These are phyloP conservation scores for Etheostoma perlongum DNA, from an alignment of 2,797 vertebrate genomes.

Conservation along the genomic window DNA sequence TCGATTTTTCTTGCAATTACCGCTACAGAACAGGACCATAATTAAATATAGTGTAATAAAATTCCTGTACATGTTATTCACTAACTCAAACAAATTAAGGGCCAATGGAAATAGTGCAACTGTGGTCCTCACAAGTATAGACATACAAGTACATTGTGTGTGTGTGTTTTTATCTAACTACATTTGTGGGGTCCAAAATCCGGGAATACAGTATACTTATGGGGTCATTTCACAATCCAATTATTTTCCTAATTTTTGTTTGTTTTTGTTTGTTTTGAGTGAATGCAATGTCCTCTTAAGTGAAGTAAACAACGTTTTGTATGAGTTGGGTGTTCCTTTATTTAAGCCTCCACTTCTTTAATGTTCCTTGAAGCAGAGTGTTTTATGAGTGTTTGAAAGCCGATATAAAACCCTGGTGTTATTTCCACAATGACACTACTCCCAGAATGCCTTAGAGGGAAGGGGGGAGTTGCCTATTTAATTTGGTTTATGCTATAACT, in stretches of 20 bases:
- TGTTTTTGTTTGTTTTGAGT: background rate
- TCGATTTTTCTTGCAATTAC: too few species aligned
- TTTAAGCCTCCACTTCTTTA: slow-evolving; percentile 3
- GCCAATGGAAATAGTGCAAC: background rate
- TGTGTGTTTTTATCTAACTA: too few species aligned
- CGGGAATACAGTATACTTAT: too few species aligned
- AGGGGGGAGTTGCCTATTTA: background rate
- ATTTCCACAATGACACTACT: slow-evolving; percentile 8
- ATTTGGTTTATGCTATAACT: slow-evolving; percentile 15
- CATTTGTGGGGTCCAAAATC: too few species aligned
- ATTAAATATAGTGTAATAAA: background rate
- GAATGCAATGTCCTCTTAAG: background rate
- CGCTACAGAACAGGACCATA: too few species aligned
- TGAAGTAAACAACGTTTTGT: background rate
- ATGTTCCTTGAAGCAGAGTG: slow-evolving; percentile 21
- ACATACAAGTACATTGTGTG: too few species aligned
- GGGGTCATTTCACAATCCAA: too few species aligned
- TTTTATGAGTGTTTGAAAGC: slow-evolving; percentile 27
- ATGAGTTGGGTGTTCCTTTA: background rate
- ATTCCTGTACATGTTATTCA: too few species aligned
- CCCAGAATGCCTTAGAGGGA: slow-evolving; percentile 12
- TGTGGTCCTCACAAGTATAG: background rate
- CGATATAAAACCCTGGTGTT: slow-evolving; percentile 20
- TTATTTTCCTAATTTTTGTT: too few species aligned
- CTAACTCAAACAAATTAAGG: background rate